phyloP scores from a whole-genome alignment of 2,113 vertebrate species.

The Hydrolagus affinis region DNA sequence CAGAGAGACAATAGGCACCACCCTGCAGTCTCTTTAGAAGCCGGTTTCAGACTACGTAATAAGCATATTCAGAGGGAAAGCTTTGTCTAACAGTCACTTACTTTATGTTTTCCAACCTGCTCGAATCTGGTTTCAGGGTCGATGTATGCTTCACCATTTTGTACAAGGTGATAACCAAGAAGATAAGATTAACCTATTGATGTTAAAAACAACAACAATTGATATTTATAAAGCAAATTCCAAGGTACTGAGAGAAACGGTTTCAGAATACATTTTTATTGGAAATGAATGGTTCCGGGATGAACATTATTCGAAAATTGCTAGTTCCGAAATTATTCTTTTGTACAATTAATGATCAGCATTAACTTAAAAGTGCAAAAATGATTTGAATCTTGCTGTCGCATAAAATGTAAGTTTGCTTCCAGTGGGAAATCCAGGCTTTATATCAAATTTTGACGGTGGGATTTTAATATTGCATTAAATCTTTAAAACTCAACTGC shows the following conservation, averaged over 20 bases:
- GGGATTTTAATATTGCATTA: conserved; percentile 44
- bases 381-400: neutral
- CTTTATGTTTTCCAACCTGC: conserved; percentile 99
- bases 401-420: neutral
- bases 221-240: conserved; percentile 29
- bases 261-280: conserved; percentile 40
- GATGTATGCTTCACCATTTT: conserved; percentile 99
- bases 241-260: conserved; percentile 39
- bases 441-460: conserved; percentile 33
- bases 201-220: conserved; percentile 54
- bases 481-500: conserved; percentile 44
- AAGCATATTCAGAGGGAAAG: conserved; percentile 41
- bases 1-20: conserved; percentile 48
- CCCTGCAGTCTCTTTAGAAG: conserved; percentile 52
- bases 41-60: conserved; percentile 48
- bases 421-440: conserved; percentile 34
- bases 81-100: conserved; percentile 65
- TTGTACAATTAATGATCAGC: neutral
- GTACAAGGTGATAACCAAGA: conserved; percentile 97
- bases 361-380: neutral
- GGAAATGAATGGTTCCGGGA: too few relatives aligned
- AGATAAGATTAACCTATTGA: conserved; percentile 97
- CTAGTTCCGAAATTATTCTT: too few relatives aligned
- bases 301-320: neutral
- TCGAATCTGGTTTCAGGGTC: conserved; percentile 98